Conservation (phyloP, 2,888 invertebrate genomes). For the Spodoptera picta region DNA sequence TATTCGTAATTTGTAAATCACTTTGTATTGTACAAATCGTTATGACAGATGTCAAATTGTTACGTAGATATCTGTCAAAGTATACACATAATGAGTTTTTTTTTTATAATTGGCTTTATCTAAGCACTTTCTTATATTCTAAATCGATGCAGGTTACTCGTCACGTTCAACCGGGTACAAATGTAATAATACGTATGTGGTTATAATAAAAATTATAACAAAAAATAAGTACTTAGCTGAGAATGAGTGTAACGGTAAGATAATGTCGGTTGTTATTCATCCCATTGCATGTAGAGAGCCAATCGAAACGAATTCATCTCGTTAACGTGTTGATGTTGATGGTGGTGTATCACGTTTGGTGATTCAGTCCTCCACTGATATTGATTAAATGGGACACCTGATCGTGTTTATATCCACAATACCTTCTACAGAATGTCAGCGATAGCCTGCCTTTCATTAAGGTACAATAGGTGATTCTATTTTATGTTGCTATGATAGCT, state of each 20-base stretch:
- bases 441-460: no score
- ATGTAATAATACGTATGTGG: constrained; percentile 58
- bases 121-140: constrained; percentile 33
- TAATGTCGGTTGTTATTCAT: constrained; percentile 67
- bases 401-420: constrained; percentile 8
- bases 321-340: constrained; percentile 24
- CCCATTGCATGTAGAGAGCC: constrained; percentile 61
- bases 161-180: constrained; percentile 45
- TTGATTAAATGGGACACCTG: constrained; percentile 27
- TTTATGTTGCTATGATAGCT: no score
- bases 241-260: constrained; percentile 66
- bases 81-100: no score
- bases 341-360: constrained; percentile 36
- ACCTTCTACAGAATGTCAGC: no score
- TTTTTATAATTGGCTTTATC: no score
- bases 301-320: constrained; percentile 57
- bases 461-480: no score
- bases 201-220: constrained; percentile 45
- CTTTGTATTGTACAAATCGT: no score
- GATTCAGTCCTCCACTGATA: constrained; percentile 38
- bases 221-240: constrained; percentile 48
- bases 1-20: constrained; percentile 19
- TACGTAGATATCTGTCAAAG: no score
- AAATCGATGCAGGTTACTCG: constrained; percentile 55
- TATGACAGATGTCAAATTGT: no score